Base-by-base conservation (phyloP, 2,888 invertebrate genomes). In the Zhuqinia jingwanae region DNA sequence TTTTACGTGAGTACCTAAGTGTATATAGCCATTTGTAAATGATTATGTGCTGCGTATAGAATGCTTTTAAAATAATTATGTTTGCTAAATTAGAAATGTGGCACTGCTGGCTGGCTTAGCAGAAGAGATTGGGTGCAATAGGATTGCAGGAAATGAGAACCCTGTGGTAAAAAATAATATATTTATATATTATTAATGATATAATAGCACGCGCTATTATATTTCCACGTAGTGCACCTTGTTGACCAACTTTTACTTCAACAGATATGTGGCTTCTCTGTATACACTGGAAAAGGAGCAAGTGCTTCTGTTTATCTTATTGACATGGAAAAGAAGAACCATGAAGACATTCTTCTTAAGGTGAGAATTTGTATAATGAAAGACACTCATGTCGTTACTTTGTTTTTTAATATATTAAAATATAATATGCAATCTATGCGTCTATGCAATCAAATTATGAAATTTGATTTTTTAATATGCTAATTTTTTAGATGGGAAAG, bases 61-160 rank as follows among this genome's bases (percentile, higher is more conserved):
- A n/a, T n/a, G n/a, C n/a, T n/a, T n/a, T n/a, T n/a, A n/a, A n/a
- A n/a, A n/a, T n/a, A n/a, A n/a, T n/a, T n/a, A n/a, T n/a, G n/a
- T n/a, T n/a, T n/a, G n/a, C n/a, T n/a, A n/a, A n/a, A n/a, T 65
- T 45, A 75, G 53, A 27, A 47, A 30, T 10, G 60, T 76, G 1
- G 15, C 45, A 2, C 1, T 76, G 6, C 45, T 83, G 13, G 17
- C 27, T 13, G 84, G 84, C 0, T 15, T 22, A 53, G 36, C 68
- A 1, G 84, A 84, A 36, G 84, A 84, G 45, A 20, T 84, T 15
- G 84, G 84, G 0, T 45, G 25, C n/a, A 84, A 84, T 17, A 17
- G 56, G 17, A 25, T 68, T 13, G 11, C 20, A 15, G 25, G 17
- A 15, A 3, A 1, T 1, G 47, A 17, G 1, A 6, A 10, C 15